phyloP scores from a whole-genome alignment of 2,113 vertebrate genomes.

The Ptilonorhynchus violaceus region DNA sequence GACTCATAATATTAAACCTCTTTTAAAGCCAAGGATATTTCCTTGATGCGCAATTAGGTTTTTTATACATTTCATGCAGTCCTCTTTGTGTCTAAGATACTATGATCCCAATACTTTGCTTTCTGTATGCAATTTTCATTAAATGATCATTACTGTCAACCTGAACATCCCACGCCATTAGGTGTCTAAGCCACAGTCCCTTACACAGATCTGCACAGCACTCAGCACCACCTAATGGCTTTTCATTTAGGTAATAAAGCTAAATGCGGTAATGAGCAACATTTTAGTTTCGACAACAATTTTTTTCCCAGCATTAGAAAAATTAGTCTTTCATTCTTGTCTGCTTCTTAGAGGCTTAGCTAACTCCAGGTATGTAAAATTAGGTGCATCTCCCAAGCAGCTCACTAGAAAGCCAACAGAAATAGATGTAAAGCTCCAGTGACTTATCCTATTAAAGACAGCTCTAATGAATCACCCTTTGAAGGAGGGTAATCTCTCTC shows the following conservation, averaged over 20 bases:
- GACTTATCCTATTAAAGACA: not conserved
- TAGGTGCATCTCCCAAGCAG: not conserved
- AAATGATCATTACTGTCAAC: not conserved
- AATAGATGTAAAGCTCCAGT: not conserved
- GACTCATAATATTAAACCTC: not conserved
- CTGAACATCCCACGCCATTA: not conserved
- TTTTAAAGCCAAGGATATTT: slow-evolving; percentile 2
- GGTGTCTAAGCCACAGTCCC: too few relatives aligned
- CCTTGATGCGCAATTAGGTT: not conserved
- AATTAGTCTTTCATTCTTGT: not conserved
- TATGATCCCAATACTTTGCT: not conserved
- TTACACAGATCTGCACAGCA: not conserved
- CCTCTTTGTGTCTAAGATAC: not conserved
- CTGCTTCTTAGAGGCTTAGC: not conserved
- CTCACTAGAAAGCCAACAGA: not conserved
- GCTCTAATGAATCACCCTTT: not conserved
- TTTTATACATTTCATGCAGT: not conserved
- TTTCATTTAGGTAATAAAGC: not conserved
- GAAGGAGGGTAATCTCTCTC: not conserved
- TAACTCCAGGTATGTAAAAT: not conserved
- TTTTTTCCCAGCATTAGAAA: not conserved
- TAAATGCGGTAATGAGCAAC: not conserved
- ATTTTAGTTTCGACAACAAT: not conserved
- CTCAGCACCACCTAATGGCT: not conserved
- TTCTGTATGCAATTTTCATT: not conserved